These are phyloP conservation scores for Myrmecobius fasciatus DNA, from an alignment of 2,113 vertebrate species.

Conservation along the genomic window DNA sequence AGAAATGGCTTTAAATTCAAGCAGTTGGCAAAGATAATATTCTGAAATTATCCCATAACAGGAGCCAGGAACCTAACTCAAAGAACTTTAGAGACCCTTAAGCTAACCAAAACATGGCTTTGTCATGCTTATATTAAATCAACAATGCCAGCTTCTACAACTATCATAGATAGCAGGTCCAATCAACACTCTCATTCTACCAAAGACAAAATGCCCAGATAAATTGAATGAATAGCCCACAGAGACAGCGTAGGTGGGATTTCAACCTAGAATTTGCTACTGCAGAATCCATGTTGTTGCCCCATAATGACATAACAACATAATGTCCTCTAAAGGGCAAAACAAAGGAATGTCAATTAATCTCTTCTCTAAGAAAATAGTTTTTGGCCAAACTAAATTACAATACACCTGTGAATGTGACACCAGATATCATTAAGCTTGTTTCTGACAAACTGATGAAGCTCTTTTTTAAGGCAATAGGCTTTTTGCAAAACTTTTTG, in stretches of 20 bases:
- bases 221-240: background rate
- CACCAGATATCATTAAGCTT: background rate
- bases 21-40: background rate
- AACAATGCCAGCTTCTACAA: background rate
- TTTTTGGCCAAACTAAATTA: background rate
- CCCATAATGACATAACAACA: background rate
- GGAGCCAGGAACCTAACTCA: background rate
- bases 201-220: background rate
- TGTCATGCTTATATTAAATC: background rate
- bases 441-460: background rate
- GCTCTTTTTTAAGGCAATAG: conserved; percentile 7
- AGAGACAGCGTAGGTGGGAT: background rate
- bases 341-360: background rate
- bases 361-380: conserved; percentile 21
- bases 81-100: background rate
- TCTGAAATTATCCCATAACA: background rate
- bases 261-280: background rate
- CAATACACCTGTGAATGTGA: background rate
- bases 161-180: background rate
- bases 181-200: background rate
- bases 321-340: background rate
- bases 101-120: background rate
- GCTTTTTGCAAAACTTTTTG: background rate
- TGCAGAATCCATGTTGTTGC: background rate
- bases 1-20: background rate